Conservation (phyloP, 1,140 invertebrate genomes). For the Anastrepha obliqua region DNA sequence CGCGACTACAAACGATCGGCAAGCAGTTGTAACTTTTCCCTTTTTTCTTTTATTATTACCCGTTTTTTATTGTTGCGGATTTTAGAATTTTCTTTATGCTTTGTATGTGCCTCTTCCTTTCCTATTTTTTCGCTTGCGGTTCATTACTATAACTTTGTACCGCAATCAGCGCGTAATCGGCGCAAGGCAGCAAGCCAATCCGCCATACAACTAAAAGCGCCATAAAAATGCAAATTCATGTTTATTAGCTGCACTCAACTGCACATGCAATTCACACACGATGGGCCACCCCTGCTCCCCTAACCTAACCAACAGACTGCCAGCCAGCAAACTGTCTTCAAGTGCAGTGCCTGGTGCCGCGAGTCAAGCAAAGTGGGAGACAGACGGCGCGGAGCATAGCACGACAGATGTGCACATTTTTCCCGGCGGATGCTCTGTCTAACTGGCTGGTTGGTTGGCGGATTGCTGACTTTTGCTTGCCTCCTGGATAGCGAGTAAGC, state of each 20-base stretch:
- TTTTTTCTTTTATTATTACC: not conserved
- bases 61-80: conserved; percentile 14
- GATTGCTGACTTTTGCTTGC: not conserved
- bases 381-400: not conserved
- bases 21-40: not conserved
- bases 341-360: not conserved
- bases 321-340: not conserved
- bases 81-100: not conserved
- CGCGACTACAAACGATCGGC: not conserved
- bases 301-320: not conserved
- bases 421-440: not conserved
- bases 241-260: conserved; percentile 53
- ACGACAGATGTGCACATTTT: conserved; percentile 21
- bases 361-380: not conserved
- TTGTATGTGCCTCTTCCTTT: not conserved
- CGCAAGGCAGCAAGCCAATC: conserved; percentile 23
- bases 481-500: not conserved
- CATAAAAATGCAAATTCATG: conserved; percentile 59
- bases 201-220: conserved; percentile 48
- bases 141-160: conserved; percentile 49
- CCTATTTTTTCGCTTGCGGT: conserved; percentile 13
- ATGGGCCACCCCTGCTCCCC: not conserved
- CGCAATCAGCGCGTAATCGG: conserved; percentile 48
- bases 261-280: not conserved
- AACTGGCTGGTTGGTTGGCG: not conserved